Evolutionary conservation across 2,113 vertebrate species (phyloP).

Genomic region (Octodon degus): DNA sequence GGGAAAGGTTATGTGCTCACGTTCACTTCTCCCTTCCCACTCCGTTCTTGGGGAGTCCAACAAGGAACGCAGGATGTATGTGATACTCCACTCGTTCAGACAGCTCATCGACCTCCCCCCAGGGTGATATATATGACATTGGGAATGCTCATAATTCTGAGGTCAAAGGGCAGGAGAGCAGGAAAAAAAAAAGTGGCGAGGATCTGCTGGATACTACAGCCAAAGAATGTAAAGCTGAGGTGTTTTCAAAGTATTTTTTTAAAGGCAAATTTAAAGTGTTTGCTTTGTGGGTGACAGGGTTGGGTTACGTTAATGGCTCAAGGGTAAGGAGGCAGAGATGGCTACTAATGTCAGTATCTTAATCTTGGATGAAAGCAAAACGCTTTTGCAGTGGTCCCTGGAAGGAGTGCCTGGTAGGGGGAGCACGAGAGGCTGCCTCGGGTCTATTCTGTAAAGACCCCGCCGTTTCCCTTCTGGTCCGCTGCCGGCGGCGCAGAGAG

Average conservation of each 20-base stretch:
- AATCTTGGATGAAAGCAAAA: background rate
- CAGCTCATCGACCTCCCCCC: background rate
- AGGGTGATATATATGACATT: background rate
- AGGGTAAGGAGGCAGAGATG: background rate
- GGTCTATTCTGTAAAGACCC: background rate
- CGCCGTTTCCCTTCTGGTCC: background rate
- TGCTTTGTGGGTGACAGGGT: background rate
- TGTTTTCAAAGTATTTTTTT: background rate
- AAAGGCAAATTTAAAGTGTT: background rate
- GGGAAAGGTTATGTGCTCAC: fast-evolving
- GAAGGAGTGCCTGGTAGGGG: background rate
- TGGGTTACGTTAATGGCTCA: background rate
- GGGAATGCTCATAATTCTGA: background rate
- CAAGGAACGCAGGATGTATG: background rate
- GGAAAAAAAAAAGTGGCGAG: no score
- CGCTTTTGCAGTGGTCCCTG: background rate
- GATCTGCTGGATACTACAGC: background rate
- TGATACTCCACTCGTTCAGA: background rate
- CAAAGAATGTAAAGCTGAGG: background rate
- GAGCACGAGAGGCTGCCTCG: background rate
- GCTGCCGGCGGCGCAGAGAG: background rate
- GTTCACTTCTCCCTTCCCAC: background rate
- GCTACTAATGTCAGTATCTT: background rate
- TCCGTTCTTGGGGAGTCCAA: background rate
- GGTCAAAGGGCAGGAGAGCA: background rate